These are phyloP conservation scores for Lepilemur ruficaudatus DNA, from an alignment of 2,797 vertebrate genomes.

Conservation along the genomic window DNA sequence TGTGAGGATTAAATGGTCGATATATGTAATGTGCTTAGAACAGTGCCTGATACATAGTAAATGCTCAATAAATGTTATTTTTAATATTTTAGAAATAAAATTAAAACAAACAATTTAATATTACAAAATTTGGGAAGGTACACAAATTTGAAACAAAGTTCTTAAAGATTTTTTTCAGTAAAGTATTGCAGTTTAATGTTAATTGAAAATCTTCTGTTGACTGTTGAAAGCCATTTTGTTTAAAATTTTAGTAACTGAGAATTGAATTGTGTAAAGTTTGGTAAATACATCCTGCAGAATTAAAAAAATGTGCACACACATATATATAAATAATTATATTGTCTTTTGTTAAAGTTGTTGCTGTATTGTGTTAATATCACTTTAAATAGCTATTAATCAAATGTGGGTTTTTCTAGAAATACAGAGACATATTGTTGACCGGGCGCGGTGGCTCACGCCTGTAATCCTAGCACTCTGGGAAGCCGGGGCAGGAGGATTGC, in stretches of 20 bases:
- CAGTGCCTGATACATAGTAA: background rate
- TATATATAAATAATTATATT: background rate
- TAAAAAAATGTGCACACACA: background rate
- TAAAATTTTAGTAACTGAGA: background rate
- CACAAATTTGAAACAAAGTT: background rate
- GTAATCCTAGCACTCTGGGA: no score
- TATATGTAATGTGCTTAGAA: background rate
- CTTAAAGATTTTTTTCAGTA: background rate
- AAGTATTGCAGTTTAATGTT: background rate
- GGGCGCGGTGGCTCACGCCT: no score
- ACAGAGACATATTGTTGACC: background rate
- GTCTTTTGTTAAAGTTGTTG: background rate
- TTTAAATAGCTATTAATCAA: background rate
- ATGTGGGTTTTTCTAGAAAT: no score
- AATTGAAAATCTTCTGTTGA: background rate
- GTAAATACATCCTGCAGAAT: background rate
- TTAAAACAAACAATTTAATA: background rate
- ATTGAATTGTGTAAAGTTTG: background rate
- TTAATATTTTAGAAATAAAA: background rate
- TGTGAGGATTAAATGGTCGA: background rate
- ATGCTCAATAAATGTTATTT: background rate
- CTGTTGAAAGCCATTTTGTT: background rate
- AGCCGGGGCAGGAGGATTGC: no score
- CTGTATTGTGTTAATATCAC: background rate
- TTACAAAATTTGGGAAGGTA: slow-evolving; percentile 11